Evolutionary conservation across 2,888 invertebrate species (phyloP).

Genomic region (Lasioglossum zephyrum): DNA sequence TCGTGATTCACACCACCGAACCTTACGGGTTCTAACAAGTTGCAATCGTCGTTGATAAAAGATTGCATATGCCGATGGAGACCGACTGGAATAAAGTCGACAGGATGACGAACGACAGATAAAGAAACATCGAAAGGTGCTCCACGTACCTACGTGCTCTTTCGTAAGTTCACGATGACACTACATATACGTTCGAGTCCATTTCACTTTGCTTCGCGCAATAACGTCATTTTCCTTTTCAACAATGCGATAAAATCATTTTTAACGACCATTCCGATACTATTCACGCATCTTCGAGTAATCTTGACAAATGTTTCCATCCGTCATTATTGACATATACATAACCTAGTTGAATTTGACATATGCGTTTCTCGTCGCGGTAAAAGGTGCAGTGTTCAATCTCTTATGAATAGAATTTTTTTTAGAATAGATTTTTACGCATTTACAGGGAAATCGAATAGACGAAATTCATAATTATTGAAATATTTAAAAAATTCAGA

Average conservation of each 20-base stretch:
- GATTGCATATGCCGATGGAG: conserved; percentile 22
- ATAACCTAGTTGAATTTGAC: conserved; percentile 62
- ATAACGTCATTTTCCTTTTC: neutral
- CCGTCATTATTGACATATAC: conserved; percentile 8
- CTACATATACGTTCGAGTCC: neutral
- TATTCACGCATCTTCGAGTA: neutral
- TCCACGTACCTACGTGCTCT: conserved; percentile 45
- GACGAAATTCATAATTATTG: too few species aligned
- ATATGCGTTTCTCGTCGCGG: conserved; percentile 40
- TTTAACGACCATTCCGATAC: neutral
- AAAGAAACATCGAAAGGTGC: conserved; percentile 51
- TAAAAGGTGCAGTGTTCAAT: neutral
- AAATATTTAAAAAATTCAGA: too few species aligned
- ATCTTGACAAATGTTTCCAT: neutral
- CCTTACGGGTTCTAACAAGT: conserved; percentile 48
- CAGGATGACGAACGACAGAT: conserved; percentile 53
- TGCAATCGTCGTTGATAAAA: conserved; percentile 42
- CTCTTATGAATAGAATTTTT: too few species aligned
- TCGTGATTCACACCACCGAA: conserved; percentile 62
- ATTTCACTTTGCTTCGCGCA: neutral
- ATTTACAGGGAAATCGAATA: too few species aligned
- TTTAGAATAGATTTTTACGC: too few species aligned
- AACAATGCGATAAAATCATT: neutral
- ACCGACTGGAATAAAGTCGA: conserved; percentile 18
- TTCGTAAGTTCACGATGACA: conserved; percentile 34